A percentile compares a stretch with the other conserved stretches of the same genome.
These are phyloP conservation scores for Hypanus sabinus DNA, from an alignment of 2,113 vertebrate species.

Conservation along the genomic window DNA sequence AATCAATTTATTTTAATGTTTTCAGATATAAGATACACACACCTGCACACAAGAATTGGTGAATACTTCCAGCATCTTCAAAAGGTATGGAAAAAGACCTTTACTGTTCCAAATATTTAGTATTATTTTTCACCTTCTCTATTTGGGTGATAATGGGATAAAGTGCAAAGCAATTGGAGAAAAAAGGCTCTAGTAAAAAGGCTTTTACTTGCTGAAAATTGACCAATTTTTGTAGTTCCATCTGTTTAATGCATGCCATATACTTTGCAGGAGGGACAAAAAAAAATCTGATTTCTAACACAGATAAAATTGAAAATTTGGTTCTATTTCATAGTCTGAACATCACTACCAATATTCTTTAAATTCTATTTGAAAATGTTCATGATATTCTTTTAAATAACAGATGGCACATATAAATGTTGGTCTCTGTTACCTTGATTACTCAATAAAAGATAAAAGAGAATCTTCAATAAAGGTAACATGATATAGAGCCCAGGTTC, in stretches of 20 bases:
- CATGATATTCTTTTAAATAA: not conserved
- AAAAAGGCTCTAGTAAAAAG: too few species aligned
- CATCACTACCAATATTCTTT: not conserved
- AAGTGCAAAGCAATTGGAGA: not conserved
- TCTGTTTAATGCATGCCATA: not conserved
- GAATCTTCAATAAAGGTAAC: conserved; percentile 19
- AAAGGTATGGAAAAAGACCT: not conserved
- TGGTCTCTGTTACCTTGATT: not conserved
- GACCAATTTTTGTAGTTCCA: not conserved
- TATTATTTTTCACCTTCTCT: not conserved
- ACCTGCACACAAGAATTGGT: not conserved
- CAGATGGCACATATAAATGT: not conserved
- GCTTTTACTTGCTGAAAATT: not conserved
- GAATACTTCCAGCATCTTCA: not conserved
- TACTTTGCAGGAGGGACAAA: not conserved
- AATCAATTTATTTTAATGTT: not conserved
- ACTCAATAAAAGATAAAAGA: conserved; percentile 32
- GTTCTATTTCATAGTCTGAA: not conserved
- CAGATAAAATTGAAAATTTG: not conserved
- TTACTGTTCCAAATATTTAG: not conserved
- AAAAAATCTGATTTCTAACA: not conserved
- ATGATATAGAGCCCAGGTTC: conserved; percentile 13
- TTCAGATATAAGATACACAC: not conserved
- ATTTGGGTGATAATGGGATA: not conserved
- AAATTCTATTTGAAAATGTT: not conserved